phyloP scores from a whole-genome alignment of 2,113 vertebrate species.

The Phoenicopterus ruber region DNA sequence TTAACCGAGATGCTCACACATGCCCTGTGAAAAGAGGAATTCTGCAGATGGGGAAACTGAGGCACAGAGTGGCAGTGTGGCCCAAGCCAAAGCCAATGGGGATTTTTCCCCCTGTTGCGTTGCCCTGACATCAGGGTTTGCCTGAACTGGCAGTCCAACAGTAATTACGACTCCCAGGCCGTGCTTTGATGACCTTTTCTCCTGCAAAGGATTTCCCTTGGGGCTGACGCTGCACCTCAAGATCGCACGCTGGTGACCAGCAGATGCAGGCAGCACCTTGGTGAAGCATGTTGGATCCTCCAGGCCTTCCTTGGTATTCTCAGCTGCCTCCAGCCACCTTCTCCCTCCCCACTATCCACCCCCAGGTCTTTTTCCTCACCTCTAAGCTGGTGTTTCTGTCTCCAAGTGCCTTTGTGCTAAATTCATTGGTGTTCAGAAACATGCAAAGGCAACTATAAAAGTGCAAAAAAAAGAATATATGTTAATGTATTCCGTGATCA shows the following conservation, averaged over 20 bases:
- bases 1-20: not conserved
- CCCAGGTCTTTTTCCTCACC: not conserved
- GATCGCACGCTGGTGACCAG: fast-evolving
- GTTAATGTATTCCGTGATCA: conserved; percentile 3
- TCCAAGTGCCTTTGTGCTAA: not conserved
- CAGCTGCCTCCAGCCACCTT: not conserved
- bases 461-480: conserved; percentile 7
- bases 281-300: not conserved
- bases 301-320: not conserved
- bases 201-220: not conserved
- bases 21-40: not conserved
- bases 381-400: not conserved
- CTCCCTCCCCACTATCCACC: not conserved
- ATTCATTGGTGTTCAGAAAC: not conserved
- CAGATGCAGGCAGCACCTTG: not conserved
- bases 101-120: not conserved
- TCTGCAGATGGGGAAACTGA: not conserved
- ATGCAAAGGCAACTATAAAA: not conserved
- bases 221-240: fast-evolving
- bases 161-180: not conserved
- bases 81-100: not conserved
- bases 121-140: not conserved
- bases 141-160: not conserved
- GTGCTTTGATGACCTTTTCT: not conserved
- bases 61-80: fast-evolving